Percentiles rank a stretch among this genome's conserved stretches.
phyloP scores from a whole-genome alignment of 2,888 invertebrate species.

The Pegoplata infirma region DNA sequence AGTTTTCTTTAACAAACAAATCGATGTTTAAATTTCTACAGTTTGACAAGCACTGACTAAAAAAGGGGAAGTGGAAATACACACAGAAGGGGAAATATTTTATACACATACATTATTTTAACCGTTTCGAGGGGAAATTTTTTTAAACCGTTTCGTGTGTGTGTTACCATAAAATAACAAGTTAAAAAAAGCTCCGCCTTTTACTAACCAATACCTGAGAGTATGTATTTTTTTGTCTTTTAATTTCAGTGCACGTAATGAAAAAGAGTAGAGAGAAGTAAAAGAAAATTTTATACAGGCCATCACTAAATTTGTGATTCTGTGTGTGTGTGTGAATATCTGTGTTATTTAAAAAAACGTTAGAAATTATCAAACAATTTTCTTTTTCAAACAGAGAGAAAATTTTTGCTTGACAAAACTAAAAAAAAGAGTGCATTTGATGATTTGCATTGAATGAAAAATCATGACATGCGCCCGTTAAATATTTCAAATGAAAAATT shows the following conservation, averaged over 20 bases:
- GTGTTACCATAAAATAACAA: constrained; percentile 54
- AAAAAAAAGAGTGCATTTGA: constrained; percentile 10
- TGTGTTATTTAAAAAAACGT: constrained; percentile 37
- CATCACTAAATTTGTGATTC: too few relatives aligned
- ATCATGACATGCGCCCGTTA: neutral
- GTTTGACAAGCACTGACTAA: constrained; percentile 61
- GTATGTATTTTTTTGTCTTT: constrained; percentile 34
- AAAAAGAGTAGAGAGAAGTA: neutral
- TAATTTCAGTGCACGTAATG: constrained; percentile 57
- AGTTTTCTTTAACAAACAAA: constrained; percentile 36
- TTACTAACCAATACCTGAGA: constrained; percentile 28
- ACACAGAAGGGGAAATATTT: constrained; percentile 18
- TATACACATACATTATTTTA: constrained; percentile 7
- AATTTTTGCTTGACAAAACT: neutral
- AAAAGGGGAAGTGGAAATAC: constrained; percentile 5
- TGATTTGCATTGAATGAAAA: neutral
- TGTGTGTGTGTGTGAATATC: too few relatives aligned
- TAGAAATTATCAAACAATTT: neutral
- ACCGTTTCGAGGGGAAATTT: constrained; percentile 50
- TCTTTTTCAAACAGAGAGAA: constrained; percentile 9
- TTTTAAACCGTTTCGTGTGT: constrained; percentile 41
- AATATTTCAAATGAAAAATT: constrained; percentile 10
- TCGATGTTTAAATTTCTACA: constrained; percentile 53
- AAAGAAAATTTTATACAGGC: constrained; percentile 24
- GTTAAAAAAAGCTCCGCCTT: constrained; percentile 54